Percentiles rank a stretch among this genome's conserved stretches.
Conservation (phyloP, 1,140 invertebrate species). For the Rhizoglyphus robini region DNA sequence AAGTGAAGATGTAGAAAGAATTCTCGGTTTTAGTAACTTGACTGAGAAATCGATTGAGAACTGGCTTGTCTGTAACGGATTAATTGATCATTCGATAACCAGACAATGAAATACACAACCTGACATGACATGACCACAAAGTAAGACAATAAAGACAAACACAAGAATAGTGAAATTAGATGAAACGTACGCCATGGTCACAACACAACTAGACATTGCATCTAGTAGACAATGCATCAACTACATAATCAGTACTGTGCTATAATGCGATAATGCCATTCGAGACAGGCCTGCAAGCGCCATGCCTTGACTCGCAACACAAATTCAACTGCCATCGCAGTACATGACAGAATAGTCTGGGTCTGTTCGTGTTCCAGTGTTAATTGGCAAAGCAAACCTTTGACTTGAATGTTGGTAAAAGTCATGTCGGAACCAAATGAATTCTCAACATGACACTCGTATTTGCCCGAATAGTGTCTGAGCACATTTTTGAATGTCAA, state of each 20-base stretch:
- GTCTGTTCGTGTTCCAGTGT: too few species aligned
- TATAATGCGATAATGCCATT: too few species aligned
- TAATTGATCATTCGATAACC: not conserved
- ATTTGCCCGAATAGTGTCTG: slow-evolving; percentile 18
- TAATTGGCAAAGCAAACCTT: too few species aligned
- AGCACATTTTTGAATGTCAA: not conserved
- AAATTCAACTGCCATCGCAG: not conserved
- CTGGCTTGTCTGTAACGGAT: not conserved
- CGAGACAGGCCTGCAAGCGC: too few species aligned
- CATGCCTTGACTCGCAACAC: not conserved
- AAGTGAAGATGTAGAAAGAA: not conserved
- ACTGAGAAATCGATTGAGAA: not conserved
- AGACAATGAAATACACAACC: not conserved
- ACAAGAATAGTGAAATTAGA: not conserved
- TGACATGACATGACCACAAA: not conserved
- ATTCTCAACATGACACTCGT: slow-evolving; percentile 23
- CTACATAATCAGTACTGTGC: not conserved
- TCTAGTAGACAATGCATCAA: not conserved
- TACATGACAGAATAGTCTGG: too few species aligned
- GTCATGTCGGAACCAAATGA: not conserved
- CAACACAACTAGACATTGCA: not conserved
- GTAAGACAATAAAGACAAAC: not conserved
- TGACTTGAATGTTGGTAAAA: not conserved
- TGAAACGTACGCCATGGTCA: not conserved
- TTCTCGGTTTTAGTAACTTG: not conserved